These are phyloP conservation scores for Procambarus virginalis DNA, from an alignment of 1,140 invertebrate genomes.

Conservation along the genomic window DNA sequence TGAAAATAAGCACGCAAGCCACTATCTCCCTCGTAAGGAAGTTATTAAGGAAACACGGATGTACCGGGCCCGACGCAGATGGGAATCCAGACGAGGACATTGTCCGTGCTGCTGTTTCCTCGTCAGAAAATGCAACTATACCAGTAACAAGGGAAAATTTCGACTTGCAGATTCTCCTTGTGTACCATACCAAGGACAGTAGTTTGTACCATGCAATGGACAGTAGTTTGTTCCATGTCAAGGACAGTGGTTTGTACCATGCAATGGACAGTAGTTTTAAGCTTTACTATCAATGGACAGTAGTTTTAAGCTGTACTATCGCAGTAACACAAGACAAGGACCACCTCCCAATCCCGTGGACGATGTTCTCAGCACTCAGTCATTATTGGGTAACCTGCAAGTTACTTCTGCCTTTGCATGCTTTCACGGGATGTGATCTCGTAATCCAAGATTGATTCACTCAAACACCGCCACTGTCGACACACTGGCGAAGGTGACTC, in stretches of 20 bases:
- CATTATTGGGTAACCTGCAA: conserved; percentile 14
- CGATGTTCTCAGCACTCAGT: background rate
- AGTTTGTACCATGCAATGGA: too few species aligned
- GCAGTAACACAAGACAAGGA: conserved; percentile 2
- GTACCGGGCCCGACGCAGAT: background rate
- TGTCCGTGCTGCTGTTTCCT: background rate
- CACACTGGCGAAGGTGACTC: background rate
- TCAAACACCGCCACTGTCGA: too few species aligned
- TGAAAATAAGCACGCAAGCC: background rate
- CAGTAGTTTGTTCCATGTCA: too few species aligned
- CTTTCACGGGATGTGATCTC: background rate
- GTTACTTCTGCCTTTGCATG: background rate
- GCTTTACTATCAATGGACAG: background rate
- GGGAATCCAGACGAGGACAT: conserved; percentile 2
- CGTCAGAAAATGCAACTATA: conserved; percentile 24
- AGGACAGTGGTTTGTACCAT: too few species aligned
- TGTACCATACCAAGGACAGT: too few species aligned
- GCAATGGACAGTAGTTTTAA: too few species aligned
- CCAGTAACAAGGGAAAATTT: conserved; percentile 1
- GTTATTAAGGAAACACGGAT: background rate
- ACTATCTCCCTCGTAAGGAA: conserved; percentile 1
- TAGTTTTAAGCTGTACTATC: conserved; percentile 11
- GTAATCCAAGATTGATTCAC: background rate
- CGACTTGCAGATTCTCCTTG: too few species aligned
- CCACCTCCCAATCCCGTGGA: conserved; percentile 9